A percentile compares a stretch with the other conserved stretches of the same genome.
These are phyloP conservation scores for Mixornis gularis DNA, from an alignment of 2,113 vertebrate species.

Conservation along the genomic window DNA sequence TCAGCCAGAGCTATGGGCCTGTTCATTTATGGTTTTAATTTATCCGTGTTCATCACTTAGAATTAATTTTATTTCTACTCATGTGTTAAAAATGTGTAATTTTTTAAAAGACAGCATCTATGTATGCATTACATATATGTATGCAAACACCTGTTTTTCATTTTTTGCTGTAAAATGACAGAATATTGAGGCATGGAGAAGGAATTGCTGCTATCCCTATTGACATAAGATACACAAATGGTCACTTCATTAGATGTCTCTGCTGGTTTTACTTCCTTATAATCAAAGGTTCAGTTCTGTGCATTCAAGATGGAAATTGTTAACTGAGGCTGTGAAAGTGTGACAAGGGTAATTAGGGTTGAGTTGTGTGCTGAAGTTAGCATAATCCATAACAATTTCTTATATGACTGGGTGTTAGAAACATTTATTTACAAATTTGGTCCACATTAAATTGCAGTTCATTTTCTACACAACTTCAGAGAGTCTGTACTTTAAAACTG, in stretches of 20 bases:
- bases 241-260: background rate
- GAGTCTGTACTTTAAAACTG: background rate
- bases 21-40: background rate
- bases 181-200: background rate
- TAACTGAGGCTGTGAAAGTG: background rate
- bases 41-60: background rate
- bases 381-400: background rate
- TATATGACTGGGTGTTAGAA: background rate
- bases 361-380: background rate
- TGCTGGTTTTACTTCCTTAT: background rate
- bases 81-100: background rate
- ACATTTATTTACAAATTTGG: background rate
- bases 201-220: background rate
- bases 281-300: background rate
- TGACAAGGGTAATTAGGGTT: background rate
- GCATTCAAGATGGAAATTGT: background rate
- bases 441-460: background rate
- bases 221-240: background rate
- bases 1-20: background rate
- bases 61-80: background rate
- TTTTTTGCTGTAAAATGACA: background rate
- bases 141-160: background rate
- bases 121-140: fast-evolving
- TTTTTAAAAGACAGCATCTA: background rate
- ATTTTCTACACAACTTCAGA: background rate